These are phyloP conservation scores for Cromileptes altivelis DNA, from an alignment of 2,113 vertebrate genomes.

Conservation along the genomic window DNA sequence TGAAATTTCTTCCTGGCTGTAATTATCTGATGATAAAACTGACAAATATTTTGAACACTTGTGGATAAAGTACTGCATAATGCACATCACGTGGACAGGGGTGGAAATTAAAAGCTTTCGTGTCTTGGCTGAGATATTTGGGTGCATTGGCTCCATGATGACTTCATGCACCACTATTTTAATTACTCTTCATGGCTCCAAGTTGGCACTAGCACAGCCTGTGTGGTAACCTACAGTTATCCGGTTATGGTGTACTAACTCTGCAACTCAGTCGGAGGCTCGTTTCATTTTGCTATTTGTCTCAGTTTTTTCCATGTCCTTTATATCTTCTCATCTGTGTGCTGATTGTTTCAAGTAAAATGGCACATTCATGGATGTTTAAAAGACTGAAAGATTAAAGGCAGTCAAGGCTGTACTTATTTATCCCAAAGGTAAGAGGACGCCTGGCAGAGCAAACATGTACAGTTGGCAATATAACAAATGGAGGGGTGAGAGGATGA, in stretches of 20 bases:
- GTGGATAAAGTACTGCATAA: conserved; percentile 8
- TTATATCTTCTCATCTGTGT: not conserved
- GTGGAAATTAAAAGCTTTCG: conserved; percentile 27
- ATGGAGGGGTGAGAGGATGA: not conserved
- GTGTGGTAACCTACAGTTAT: not conserved
- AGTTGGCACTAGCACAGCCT: not conserved
- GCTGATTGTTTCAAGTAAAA: conserved; percentile 15
- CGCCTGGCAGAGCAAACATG: not conserved
- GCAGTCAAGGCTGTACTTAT: not conserved
- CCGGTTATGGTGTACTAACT: not conserved
- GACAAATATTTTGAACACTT: conserved; percentile 26
- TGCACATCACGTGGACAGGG: not conserved
- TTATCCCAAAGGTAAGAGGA: conserved; percentile 2
- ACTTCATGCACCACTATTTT: not conserved
- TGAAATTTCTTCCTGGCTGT: conserved; percentile 20
- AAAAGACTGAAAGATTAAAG: not conserved
- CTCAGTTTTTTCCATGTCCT: not conserved
- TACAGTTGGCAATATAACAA: not conserved
- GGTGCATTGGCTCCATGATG: not conserved
- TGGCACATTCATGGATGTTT: not conserved
- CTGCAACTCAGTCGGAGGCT: not conserved
- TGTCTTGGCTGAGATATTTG: not conserved
- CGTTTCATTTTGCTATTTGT: not conserved
- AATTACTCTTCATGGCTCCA: not conserved
- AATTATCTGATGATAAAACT: conserved; percentile 28